Base-by-base conservation (phyloP, 2,888 invertebrate genomes). In the Coleophora flavipennella region DNA sequence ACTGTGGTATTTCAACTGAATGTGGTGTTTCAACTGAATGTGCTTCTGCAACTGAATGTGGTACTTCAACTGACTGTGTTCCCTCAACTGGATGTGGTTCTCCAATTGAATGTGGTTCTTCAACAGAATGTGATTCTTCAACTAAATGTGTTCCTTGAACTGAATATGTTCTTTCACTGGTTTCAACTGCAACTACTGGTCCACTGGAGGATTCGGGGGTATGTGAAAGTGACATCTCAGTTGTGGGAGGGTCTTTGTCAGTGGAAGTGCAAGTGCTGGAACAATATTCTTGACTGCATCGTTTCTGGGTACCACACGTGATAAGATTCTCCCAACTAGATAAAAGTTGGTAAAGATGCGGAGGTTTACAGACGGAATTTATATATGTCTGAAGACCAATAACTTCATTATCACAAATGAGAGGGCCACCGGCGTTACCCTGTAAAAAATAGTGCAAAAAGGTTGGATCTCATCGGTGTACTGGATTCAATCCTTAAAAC, bases 391-490 rank as follows among this genome's bases (percentile, higher is more conserved):
- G 83, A 8, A 79, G 43, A 11, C 72, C 84, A 14, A 63, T 48
- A 6, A 81, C 60, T 36, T 72, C 60, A 14, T 53, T 54, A 13
- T 71, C 71, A 48, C 83, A 83, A 29, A 84, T 51, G 0, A 84
- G 61, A 8, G 84, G 81, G 7, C 80, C 81, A 20, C 84, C 84
- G 27, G 70, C 63, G 49, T 78, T 81, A 31, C 76, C 76, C 84
- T 84, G 50, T 20, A 13, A 49, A 48, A 38, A 29, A 31, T 42
- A 43, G 36, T 25, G 28, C 39, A 8, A 10, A 27, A 33, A 26
- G 13, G 26, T 2, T n/a, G n/a, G n/a, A n/a, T n/a, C n/a, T n/a
- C n/a, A n/a, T n/a, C n/a, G n/a, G n/a, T n/a, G n/a, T n/a, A n/a
- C n/a, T n/a, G n/a, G n/a, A n/a, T n/a, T n/a, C n/a, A n/a, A n/a